phyloP scores from a whole-genome alignment of 2,888 invertebrate species.

The Boloria selene region DNA sequence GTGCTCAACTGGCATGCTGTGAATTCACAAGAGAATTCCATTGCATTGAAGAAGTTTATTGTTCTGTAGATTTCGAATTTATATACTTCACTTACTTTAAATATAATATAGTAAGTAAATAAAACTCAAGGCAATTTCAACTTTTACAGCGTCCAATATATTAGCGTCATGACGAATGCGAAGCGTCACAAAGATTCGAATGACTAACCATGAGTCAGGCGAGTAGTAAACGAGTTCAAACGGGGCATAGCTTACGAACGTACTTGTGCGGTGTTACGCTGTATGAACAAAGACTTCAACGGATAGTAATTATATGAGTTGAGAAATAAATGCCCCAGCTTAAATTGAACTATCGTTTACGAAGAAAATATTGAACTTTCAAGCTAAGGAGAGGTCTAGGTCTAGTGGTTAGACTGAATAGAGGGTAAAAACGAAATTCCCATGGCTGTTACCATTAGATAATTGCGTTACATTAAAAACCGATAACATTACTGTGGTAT shows the following conservation, averaged over 20 bases:
- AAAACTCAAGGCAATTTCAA: constrained; percentile 18
- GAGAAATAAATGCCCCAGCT: constrained; percentile 18
- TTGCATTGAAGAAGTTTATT: no score
- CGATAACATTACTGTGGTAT: constrained; percentile 20
- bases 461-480: constrained; percentile 27
- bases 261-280: constrained; percentile 74
- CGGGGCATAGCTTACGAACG: constrained; percentile 60
- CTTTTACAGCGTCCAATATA: constrained; percentile 32
- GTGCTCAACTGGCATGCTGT: no score
- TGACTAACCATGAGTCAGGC: constrained; percentile 47
- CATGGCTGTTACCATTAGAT: constrained; percentile 30
- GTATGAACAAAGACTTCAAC: constrained; percentile 73
- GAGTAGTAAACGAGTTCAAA: constrained; percentile 42
- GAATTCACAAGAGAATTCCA: no score
- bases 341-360: constrained; percentile 1
- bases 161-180: constrained; percentile 41
- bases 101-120: no score
- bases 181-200: constrained; percentile 43
- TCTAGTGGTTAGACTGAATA: constrained; percentile 1
- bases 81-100: no score
- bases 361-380: background rate
- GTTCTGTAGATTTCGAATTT: no score
- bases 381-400: background rate
- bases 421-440: constrained; percentile 22
- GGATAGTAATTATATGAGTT: constrained; percentile 54